These are phyloP conservation scores for Strix aluco DNA, from an alignment of 2,113 vertebrate genomes.

Conservation along the genomic window DNA sequence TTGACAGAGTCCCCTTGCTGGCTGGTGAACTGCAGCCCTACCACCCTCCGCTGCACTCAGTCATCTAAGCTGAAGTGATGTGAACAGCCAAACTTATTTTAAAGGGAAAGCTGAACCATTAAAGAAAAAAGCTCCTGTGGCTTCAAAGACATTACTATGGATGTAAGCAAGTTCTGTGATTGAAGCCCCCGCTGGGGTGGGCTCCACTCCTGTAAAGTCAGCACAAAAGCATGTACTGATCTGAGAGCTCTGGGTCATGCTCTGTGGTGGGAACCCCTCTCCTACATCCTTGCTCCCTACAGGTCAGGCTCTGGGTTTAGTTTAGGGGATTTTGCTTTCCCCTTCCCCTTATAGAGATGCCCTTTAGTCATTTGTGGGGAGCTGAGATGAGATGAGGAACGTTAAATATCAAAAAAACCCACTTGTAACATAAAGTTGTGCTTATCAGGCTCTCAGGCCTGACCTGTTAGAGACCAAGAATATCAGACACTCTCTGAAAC, in stretches of 20 bases:
- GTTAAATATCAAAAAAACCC: not conserved
- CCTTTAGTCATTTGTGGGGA: not conserved
- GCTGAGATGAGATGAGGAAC: not conserved
- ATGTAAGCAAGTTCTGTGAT: not conserved
- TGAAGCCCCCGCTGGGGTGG: not conserved
- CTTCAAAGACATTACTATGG: not conserved
- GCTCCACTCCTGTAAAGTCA: not conserved
- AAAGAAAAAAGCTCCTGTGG: not conserved
- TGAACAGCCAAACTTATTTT: not conserved
- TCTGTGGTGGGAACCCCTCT: not conserved
- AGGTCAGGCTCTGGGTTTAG: not conserved
- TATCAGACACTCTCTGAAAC: not conserved
- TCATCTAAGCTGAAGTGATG: not conserved
- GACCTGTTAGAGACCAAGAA: not conserved
- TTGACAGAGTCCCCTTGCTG: fast-evolving
- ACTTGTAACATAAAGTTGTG: not conserved
- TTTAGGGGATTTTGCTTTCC: not conserved
- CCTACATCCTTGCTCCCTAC: not conserved
- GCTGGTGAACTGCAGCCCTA: not conserved
- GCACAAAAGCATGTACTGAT: not conserved
- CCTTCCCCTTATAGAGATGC: not conserved
- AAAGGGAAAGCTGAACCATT: not conserved
- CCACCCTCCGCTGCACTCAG: not conserved
- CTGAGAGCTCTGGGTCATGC: not conserved
- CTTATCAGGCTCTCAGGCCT: not conserved